These are phyloP conservation scores for Lithobates sylvaticus DNA, from an alignment of 2,797 vertebrate genomes.

Conservation along the genomic window DNA sequence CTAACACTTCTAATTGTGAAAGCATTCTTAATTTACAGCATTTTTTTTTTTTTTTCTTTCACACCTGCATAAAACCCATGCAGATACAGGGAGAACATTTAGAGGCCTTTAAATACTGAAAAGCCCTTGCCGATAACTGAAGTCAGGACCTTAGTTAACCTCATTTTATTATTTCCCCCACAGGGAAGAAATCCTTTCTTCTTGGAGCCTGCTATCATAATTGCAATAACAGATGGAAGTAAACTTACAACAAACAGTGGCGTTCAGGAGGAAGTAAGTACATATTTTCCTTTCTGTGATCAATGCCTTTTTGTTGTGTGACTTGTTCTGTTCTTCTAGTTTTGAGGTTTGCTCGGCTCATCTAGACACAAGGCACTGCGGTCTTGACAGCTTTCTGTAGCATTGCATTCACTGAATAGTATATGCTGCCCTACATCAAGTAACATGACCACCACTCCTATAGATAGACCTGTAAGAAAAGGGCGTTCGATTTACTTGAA, in stretches of 20 bases:
- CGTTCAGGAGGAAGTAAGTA: slow-evolving; percentile 94
- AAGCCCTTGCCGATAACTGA: too few species aligned
- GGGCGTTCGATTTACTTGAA: too few species aligned
- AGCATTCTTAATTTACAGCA: too few species aligned
- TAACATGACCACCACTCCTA: too few species aligned
- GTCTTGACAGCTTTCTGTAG: too few species aligned
- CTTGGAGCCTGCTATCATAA: slow-evolving; percentile 93
- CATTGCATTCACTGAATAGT: too few species aligned
- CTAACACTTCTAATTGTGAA: too few species aligned
- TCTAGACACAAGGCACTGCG: too few species aligned
- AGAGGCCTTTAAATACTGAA: too few species aligned
- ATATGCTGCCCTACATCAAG: too few species aligned
- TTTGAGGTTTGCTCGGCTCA: not conserved
- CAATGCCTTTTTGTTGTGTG: not conserved
- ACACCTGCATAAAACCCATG: not conserved
- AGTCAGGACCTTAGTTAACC: not conserved
- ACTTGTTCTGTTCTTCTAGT: not conserved
- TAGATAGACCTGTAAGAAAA: too few species aligned
- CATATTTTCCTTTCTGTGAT: not conserved
- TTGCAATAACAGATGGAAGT: slow-evolving; percentile 94
- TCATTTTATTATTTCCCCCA: not conserved
- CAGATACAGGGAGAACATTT: not conserved
- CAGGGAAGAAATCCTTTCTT: slow-evolving; percentile 97
- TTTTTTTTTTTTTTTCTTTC: too few species aligned
- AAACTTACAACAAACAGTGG: slow-evolving; percentile 89